Evolutionary conservation across 2,888 invertebrate genomes (phyloP).

Genomic region (Troides aeacus): DNA sequence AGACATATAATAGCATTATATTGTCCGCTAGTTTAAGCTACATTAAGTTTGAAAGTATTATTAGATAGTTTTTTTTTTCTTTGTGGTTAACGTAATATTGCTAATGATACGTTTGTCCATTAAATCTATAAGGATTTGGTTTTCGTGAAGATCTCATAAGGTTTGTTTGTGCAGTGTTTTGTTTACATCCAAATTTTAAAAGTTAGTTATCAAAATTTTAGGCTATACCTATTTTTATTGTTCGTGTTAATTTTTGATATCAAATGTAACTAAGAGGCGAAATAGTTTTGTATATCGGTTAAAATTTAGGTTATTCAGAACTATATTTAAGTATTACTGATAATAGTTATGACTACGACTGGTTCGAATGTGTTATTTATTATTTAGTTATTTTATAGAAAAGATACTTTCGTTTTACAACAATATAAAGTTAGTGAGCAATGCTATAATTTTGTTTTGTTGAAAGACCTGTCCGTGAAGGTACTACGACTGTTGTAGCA

Average conservation of each 20-base stretch:
- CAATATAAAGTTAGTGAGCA: neutral
- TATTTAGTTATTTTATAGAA: constrained; percentile 54
- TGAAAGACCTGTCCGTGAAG: constrained; percentile 4
- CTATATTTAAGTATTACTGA: constrained; percentile 33
- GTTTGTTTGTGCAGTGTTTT: constrained; percentile 80
- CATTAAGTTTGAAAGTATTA: constrained; percentile 63
- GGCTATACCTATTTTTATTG: constrained; percentile 49
- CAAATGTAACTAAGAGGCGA: constrained; percentile 34
- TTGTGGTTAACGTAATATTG: constrained; percentile 50
- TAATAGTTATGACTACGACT: constrained; percentile 54
- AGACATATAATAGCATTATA: constrained; percentile 29
- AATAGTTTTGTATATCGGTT: constrained; percentile 37
- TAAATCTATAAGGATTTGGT: constrained; percentile 74
- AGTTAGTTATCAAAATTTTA: constrained; percentile 57
- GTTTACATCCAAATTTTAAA: constrained; percentile 78
- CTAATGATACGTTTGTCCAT: constrained; percentile 69
- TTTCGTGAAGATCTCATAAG: constrained; percentile 80
- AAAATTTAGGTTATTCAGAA: constrained; percentile 37
- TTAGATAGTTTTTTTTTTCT: constrained; percentile 53
- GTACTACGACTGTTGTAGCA: constrained; percentile 15
- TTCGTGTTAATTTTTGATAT: constrained; percentile 55
- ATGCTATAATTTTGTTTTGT: constrained; percentile 9
- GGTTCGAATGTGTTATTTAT: constrained; percentile 75
- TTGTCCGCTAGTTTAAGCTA: constrained; percentile 15
- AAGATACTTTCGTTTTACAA: constrained; percentile 37